Conservation (phyloP, 2,113 vertebrate species). For the Gallinago paraguaiae region DNA sequence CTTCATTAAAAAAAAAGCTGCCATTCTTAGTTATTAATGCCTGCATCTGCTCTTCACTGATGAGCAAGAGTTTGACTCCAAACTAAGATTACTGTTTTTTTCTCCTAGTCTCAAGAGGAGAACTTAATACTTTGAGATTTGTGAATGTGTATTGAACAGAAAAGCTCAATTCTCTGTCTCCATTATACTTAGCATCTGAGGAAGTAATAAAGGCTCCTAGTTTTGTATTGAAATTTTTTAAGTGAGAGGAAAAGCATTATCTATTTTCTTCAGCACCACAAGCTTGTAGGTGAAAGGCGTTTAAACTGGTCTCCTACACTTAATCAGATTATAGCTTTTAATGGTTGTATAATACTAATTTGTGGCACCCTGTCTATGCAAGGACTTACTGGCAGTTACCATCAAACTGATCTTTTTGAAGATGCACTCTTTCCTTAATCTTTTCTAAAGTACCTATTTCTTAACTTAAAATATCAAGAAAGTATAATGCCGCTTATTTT, state of each 20-base stretch:
- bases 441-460: not conserved
- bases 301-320: not conserved
- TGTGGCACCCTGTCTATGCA: conserved; percentile 6
- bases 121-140: not conserved
- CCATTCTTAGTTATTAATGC: not conserved
- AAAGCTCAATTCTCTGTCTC: not conserved
- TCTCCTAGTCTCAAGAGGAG: not conserved
- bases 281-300: not conserved
- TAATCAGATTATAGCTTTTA: not conserved
- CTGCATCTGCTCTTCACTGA: not conserved
- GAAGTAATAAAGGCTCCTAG: not conserved
- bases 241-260: not conserved
- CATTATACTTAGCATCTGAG: not conserved
- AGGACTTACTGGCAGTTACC: not conserved
- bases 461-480: not conserved
- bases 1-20: not conserved
- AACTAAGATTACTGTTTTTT: not conserved
- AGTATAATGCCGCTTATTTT: not conserved
- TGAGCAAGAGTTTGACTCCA: not conserved
- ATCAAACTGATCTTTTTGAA: conserved; percentile 6
- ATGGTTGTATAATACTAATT: conserved; percentile 13
- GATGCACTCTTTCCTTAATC: not conserved
- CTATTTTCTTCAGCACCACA: not conserved
- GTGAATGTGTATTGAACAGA: not conserved
- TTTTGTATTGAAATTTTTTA: not conserved